Evolutionary conservation across 2,797 vertebrate genomes (phyloP).

Genomic region (Pelodytes ibericus): DNA sequence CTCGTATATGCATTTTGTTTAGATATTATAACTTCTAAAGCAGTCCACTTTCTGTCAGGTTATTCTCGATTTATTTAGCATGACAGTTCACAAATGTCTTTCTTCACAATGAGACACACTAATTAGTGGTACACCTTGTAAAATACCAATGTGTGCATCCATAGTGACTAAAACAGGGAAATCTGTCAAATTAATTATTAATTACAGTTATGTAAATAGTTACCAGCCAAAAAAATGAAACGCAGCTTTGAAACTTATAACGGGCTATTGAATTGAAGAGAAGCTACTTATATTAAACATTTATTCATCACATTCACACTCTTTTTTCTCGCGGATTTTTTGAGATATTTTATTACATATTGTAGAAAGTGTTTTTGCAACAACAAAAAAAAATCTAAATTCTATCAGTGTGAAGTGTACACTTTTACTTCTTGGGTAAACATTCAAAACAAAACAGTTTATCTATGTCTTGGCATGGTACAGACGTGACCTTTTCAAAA

Average conservation of each 20-base stretch:
- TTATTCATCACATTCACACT: slow-evolving; percentile 21
- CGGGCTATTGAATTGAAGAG: background rate
- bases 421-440: slow-evolving; percentile 61
- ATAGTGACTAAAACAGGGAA: no score
- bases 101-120: no score
- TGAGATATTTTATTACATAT: slow-evolving; percentile 54
- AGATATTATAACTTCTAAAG: no score
- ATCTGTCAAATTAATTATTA: no score
- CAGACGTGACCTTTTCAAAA: slow-evolving; percentile 76
- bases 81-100: no score
- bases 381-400: slow-evolving; percentile 14
- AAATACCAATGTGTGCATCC: no score
- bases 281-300: background rate
- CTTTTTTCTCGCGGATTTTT: slow-evolving; percentile 62
- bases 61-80: no score
- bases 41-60: no score
- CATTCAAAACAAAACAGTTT: slow-evolving; percentile 56
- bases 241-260: background rate
- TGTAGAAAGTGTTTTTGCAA: slow-evolving; percentile 52
- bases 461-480: slow-evolving; percentile 75
- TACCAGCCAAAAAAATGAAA: background rate
- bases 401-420: slow-evolving; percentile 68
- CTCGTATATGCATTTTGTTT: no score
- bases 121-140: no score
- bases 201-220: no score